Conservation (phyloP, 1,140 invertebrate genomes). For the Hylaeus anthracinus region DNA sequence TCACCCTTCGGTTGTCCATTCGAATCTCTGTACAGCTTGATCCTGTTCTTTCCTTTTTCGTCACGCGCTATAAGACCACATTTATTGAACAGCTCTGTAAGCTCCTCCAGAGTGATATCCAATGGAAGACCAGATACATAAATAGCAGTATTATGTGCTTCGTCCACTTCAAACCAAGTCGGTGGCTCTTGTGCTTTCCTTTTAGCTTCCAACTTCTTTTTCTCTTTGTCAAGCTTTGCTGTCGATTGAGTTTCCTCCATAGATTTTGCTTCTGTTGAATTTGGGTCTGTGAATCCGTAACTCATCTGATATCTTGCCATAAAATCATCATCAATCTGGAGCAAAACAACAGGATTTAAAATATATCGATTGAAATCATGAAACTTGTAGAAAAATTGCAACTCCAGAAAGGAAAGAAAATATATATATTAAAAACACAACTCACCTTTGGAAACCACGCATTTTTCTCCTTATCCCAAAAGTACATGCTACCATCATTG, state of each 20-base stretch:
- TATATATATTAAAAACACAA: constrained; percentile 32
- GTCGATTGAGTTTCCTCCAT: constrained; percentile 10
- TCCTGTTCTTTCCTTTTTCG: constrained; percentile 91
- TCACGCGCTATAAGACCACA: constrained; percentile 98
- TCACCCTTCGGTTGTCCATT: constrained; percentile 96
- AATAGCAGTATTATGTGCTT: constrained; percentile 97
- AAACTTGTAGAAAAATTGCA: too few species aligned
- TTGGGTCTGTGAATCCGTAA: constrained; percentile 89
- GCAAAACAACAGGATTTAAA: constrained; percentile 5
- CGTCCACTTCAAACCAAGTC: constrained; percentile 96
- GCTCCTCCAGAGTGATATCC: constrained; percentile 94
- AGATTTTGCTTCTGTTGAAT: constrained; percentile 37
- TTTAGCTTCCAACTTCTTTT: constrained; percentile 72
- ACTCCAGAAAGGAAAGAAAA: constrained; percentile 2
- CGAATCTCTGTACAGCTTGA: constrained; percentile 95
- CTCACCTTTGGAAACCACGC: constrained; percentile 97
- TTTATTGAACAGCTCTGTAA: constrained; percentile 96
- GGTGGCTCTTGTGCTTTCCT: constrained; percentile 75
- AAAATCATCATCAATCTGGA: constrained; percentile 96
- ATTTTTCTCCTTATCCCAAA: constrained; percentile 94
- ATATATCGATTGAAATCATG: too few species aligned
- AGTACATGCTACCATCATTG: constrained; percentile 92
- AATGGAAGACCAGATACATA: constrained; percentile 96
- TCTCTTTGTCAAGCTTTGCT: constrained; percentile 57
- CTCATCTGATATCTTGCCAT: constrained; percentile 97